Base-by-base conservation (phyloP, 2,888 invertebrate genomes). In the Andrena marginata region DNA sequence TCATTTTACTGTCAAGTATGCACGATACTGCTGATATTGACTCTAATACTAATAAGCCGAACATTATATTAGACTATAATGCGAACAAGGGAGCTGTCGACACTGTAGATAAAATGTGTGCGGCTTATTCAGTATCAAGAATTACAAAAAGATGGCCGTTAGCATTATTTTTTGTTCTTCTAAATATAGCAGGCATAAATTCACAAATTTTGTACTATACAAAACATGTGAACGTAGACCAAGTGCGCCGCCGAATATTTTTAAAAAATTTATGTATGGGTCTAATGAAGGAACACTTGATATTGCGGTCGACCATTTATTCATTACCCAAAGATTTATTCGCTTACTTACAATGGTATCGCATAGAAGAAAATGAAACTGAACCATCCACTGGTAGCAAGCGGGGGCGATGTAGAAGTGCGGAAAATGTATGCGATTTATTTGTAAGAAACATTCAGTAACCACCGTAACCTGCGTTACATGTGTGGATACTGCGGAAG, bases 181-280 rank as follows among this genome's bases (percentile, higher is more conserved):
- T 26, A 3, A 59, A 59, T 59, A 59, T 29, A 59, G 59, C 59
- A 4, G 29, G 59, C 20, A 54, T 54, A 23, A 59, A 59, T 59
- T 13, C 59, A 4, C 26, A 59, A 59, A 29, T 59, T 42, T 42
- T 42, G 1, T 59, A 59, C 7, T 59, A 16, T 29, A 29, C 29
- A 26, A 59, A 59, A 59, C 8, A 23, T 56, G 29, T 0, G 13
- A 59, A 59, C 6, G 59, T 29, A 59, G 59, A 16, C 29, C 59
- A 59, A 26, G 29, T 29, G 29, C 26, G 59, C 26, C 13, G 26
- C 26, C 1, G 2, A 26, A 26, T 26, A 26, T 29, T 59, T 29
- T 59, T 59, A 54, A 59, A 16, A 59, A 59, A 16, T 29, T 29
- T 59, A 59, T 5, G 13, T 29, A 59, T 59, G 20, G 29, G 29